phyloP scores from a whole-genome alignment of 2,113 vertebrate genomes.

The Melospiza georgiana region DNA sequence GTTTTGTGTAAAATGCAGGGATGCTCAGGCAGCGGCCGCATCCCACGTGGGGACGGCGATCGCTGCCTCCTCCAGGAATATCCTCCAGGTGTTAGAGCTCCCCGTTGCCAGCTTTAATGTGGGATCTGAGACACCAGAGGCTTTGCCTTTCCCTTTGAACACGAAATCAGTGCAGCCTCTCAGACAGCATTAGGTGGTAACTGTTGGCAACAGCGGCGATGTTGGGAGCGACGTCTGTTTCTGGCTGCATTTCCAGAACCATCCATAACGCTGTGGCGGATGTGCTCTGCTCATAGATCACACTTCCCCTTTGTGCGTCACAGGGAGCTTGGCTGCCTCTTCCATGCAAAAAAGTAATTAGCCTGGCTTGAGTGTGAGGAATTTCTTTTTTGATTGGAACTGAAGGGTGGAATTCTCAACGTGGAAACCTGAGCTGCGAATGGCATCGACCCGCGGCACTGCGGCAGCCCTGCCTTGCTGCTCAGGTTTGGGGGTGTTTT shows the following conservation, averaged over 20 bases:
- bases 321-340: slow-evolving; percentile 20
- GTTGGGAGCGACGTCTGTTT: slow-evolving; percentile 14
- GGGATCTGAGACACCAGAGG: background rate
- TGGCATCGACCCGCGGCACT: rapidly evolving
- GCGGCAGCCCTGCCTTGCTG: rapidly evolving
- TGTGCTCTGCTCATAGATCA: slow-evolving; percentile 7
- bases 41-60: background rate
- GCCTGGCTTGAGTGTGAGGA: background rate
- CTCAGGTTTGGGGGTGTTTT: background rate
- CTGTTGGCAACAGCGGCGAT: slow-evolving; percentile 31
- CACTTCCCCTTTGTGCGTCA: slow-evolving; percentile 19
- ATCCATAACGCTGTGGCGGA: background rate
- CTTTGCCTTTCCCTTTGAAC: slow-evolving; percentile 1
- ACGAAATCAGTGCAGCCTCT: background rate
- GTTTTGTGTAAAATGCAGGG: background rate
- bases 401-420: background rate
- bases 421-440: background rate
- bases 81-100: background rate
- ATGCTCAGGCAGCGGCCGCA: rapidly evolving
- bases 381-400: slow-evolving; percentile 35
- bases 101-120: background rate
- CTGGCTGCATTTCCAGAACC: slow-evolving; percentile 32
- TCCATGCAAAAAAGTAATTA: slow-evolving; percentile 26
- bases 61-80: background rate
- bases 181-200: slow-evolving; percentile 33